Percentiles rank a stretch among this genome's conserved stretches.
These are phyloP conservation scores for Podarcis muralis DNA, from an alignment of 2,113 vertebrate species.

Conservation along the genomic window DNA sequence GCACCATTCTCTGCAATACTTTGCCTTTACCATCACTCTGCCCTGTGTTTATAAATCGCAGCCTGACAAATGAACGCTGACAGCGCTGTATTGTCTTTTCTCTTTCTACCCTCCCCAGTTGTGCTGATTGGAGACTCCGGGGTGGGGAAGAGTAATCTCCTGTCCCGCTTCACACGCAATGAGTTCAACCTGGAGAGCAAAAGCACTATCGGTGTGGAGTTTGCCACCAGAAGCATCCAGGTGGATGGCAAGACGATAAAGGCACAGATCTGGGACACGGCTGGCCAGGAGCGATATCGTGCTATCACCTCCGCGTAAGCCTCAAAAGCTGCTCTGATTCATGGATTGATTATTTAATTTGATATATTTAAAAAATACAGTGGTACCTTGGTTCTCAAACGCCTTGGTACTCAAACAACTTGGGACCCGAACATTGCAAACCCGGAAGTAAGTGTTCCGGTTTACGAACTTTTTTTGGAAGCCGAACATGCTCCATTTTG, in stretches of 20 bases:
- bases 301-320: slow-evolving; percentile 98
- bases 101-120: slow-evolving; percentile 73
- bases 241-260: slow-evolving; percentile 98
- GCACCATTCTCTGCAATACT: neutral
- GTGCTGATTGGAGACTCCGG: slow-evolving; percentile 96
- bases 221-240: slow-evolving; percentile 96
- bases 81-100: neutral
- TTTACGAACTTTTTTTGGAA: too few relatives aligned
- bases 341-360: too few relatives aligned
- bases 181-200: slow-evolving; percentile 99
- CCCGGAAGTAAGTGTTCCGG: too few relatives aligned
- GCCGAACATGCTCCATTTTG: too few relatives aligned
- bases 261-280: slow-evolving; percentile 97
- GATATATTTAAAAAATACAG: too few relatives aligned
- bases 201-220: slow-evolving; percentile 97
- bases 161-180: slow-evolving; percentile 96
- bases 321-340: neutral
- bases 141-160: slow-evolving; percentile 96
- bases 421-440: too few relatives aligned
- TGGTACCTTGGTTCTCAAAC: too few relatives aligned
- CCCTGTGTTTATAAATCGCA: neutral
- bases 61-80: neutral
- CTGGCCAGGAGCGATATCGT: slow-evolving; percentile 94
- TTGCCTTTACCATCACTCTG: neutral
- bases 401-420: too few relatives aligned